Evolutionary conservation across 2,797 vertebrate genomes (phyloP).

Genomic region (Pseudomugil tenellus): DNA sequence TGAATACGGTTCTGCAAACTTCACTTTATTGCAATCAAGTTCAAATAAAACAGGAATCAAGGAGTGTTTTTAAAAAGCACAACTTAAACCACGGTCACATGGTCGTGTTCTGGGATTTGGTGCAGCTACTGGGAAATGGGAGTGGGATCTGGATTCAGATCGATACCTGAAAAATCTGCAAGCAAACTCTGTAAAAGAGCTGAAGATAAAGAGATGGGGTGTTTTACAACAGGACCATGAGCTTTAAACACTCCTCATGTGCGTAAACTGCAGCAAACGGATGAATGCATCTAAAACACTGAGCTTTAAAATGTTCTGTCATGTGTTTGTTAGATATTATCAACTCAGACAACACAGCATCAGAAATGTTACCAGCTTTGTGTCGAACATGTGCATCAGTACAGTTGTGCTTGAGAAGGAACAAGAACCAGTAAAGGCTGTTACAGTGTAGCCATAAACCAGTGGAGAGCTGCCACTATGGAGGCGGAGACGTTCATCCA

Average conservation of each 20-base stretch:
- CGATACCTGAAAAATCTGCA: not conserved
- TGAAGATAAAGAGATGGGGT: not conserved
- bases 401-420: not conserved
- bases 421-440: not conserved
- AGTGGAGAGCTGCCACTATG: not conserved
- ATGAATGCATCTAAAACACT: too few relatives aligned
- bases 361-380: too few relatives aligned
- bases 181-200: not conserved
- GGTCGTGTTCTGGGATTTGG: not conserved
- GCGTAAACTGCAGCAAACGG: not conserved
- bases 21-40: too few relatives aligned
- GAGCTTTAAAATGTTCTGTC: too few relatives aligned
- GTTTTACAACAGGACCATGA: not conserved
- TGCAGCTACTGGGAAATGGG: not conserved
- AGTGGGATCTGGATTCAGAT: not conserved
- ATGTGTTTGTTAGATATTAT: too few relatives aligned
- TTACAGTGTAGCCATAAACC: not conserved
- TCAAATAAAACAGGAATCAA: too few relatives aligned
- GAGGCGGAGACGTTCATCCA: not conserved
- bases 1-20: too few relatives aligned
- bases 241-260: not conserved
- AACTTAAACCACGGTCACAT: not conserved
- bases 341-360: too few relatives aligned
- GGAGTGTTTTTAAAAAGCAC: not conserved
- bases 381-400: not conserved